A percentile compares a stretch with the other conserved stretches of the same genome.
These are phyloP conservation scores for Mohoua ochrocephala DNA, from an alignment of 2,113 vertebrate genomes.

Conservation along the genomic window DNA sequence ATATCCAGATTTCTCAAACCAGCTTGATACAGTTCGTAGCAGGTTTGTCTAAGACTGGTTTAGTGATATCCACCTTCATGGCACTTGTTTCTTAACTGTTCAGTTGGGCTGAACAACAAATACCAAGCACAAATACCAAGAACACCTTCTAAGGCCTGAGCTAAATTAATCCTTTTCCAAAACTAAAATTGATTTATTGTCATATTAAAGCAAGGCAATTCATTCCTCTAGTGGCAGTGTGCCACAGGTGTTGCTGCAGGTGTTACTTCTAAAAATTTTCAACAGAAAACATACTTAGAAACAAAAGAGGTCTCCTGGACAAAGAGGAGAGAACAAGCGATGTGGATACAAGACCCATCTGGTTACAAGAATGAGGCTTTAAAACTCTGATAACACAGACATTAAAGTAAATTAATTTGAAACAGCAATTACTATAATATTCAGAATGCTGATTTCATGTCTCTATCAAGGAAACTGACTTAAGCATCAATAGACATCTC, in stretches of 20 bases:
- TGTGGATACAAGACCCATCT: neutral
- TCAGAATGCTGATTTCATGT: neutral
- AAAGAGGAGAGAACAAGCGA: neutral
- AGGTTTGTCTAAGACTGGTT: neutral
- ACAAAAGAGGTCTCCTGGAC: neutral
- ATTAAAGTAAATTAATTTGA: neutral
- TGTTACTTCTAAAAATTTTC: neutral
- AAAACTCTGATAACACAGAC: neutral
- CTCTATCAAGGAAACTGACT: neutral
- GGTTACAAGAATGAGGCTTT: neutral
- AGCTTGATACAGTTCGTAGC: neutral
- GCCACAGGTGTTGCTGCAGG: neutral
- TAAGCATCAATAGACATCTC: neutral
- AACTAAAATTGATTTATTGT: neutral
- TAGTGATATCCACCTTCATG: neutral
- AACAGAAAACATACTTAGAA: neutral
- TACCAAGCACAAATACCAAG: neutral
- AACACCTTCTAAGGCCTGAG: neutral
- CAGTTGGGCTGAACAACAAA: neutral
- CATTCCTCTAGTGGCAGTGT: neutral
- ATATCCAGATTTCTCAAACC: neutral
- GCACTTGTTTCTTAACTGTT: neutral
- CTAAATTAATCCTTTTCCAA: neutral
- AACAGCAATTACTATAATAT: neutral
- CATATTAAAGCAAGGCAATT: neutral